Evolutionary conservation across 2,888 invertebrate genomes (phyloP).

Genomic region (Dryadula phaetusa): DNA sequence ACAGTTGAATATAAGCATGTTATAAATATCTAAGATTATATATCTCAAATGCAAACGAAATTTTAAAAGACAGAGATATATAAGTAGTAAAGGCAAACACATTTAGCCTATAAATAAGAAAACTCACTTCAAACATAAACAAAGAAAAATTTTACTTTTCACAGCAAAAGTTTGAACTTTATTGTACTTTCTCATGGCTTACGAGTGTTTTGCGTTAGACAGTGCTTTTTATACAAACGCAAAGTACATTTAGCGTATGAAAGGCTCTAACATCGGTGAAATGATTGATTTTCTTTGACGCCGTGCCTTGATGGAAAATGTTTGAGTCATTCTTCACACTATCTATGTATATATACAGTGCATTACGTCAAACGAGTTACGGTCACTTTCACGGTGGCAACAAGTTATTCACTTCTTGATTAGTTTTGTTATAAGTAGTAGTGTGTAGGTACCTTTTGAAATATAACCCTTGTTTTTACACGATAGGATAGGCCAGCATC

Average conservation of each 20-base stretch:
- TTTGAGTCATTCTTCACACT: constrained; percentile 39
- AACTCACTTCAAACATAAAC: constrained; percentile 9
- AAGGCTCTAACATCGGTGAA: constrained; percentile 14
- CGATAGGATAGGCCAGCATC: too few relatives aligned
- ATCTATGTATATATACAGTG: constrained; percentile 26
- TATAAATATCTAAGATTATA: not conserved
- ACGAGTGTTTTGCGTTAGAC: not conserved
- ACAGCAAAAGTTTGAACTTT: not conserved
- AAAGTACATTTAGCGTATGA: constrained; percentile 5
- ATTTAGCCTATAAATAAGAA: constrained; percentile 7
- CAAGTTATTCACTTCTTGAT: constrained; percentile 36
- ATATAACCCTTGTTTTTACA: not conserved
- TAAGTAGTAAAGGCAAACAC: not conserved
- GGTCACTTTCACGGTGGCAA: constrained; percentile 39
- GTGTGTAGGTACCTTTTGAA: not conserved
- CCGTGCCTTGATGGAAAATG: constrained; percentile 36
- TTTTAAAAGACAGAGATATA: not conserved
- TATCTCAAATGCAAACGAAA: not conserved
- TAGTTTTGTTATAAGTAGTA: not conserved
- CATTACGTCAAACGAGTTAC: constrained; percentile 33
- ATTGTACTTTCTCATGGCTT: not conserved
- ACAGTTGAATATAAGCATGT: too few relatives aligned
- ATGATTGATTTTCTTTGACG: constrained; percentile 41
- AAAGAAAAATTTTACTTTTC: constrained; percentile 8
- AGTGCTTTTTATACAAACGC: not conserved